phyloP scores from a whole-genome alignment of 1,140 invertebrate species.

The Sycobia sp. region DNA sequence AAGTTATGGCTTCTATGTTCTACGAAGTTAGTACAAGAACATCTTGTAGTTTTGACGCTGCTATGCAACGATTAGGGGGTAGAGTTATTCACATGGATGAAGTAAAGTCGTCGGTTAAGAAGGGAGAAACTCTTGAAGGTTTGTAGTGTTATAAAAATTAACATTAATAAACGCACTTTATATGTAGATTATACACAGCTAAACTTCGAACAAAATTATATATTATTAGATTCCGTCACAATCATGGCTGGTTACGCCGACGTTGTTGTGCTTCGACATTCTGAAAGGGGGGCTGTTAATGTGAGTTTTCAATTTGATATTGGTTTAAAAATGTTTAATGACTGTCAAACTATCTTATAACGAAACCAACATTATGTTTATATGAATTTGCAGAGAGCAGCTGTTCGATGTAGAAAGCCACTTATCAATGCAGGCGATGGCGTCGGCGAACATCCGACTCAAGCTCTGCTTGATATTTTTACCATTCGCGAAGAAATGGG shows the following conservation, averaged over 20 bases:
- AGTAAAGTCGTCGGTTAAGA: conserved; percentile 89
- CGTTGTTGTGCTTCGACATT: conserved; percentile 92
- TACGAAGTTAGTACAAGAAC: conserved; percentile 98
- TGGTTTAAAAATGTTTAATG: background rate
- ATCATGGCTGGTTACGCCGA: conserved; percentile 89
- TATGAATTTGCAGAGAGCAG: conserved; percentile 74
- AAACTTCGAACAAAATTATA: background rate
- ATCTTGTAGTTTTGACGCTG: conserved; percentile 92
- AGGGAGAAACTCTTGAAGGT: conserved; percentile 94
- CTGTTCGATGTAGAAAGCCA: conserved; percentile 82
- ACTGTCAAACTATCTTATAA: background rate
- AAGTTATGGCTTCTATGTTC: conserved; percentile 95
- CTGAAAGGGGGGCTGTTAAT: conserved; percentile 86
- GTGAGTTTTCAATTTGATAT: conserved; percentile 65
- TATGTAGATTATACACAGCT: too few relatives aligned
- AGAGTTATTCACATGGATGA: conserved; percentile 88
- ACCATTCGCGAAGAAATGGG: conserved; percentile 99
- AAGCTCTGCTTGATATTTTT: conserved; percentile 96
- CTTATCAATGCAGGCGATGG: conserved; percentile 98
- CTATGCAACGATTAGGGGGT: conserved; percentile 95
- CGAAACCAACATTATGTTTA: conserved; percentile 23
- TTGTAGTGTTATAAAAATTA: background rate
- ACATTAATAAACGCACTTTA: background rate
- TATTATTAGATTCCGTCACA: conserved; percentile 73
- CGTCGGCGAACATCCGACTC: conserved; percentile 97